Evolutionary conservation across 2,113 vertebrate genomes (phyloP).

Genomic region (Muntiacus reevesi): DNA sequence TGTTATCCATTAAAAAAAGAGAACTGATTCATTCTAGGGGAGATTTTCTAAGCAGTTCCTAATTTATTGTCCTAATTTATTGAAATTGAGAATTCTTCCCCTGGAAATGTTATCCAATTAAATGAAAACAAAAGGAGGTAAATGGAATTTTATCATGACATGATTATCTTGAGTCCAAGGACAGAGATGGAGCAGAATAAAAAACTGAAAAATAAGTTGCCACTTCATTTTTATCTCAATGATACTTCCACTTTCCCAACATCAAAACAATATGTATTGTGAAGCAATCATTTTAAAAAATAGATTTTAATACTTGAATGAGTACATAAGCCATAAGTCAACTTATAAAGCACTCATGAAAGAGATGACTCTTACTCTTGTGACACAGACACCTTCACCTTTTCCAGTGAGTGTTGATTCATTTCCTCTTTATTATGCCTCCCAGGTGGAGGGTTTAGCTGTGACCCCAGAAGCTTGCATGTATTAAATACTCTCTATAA

Average conservation of each 20-base stretch:
- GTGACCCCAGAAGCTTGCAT: neutral
- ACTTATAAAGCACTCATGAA: neutral
- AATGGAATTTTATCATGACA: conserved; percentile 13
- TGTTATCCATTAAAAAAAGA: neutral
- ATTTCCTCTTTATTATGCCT: neutral
- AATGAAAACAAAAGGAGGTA: neutral
- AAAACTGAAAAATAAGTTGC: neutral
- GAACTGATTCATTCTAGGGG: neutral
- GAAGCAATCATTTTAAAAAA: neutral
- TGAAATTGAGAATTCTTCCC: conserved; percentile 42
- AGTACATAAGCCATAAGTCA: neutral
- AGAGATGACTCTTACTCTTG: neutral
- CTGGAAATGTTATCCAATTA: conserved; percentile 47
- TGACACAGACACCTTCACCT: neutral
- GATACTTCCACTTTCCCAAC: neutral
- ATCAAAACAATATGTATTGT: neutral
- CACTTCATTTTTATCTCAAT: neutral
- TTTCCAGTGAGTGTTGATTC: neutral
- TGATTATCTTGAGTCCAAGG: conserved; percentile 45
- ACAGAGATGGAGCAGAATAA: neutral
- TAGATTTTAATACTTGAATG: conserved; percentile 28
- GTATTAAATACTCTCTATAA: neutral
- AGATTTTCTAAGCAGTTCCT: conserved; percentile 1
- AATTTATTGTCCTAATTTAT: neutral
- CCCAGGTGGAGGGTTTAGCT: neutral